Conservation (phyloP, 2,797 vertebrate species). For the Notolepis coatsorum region DNA sequence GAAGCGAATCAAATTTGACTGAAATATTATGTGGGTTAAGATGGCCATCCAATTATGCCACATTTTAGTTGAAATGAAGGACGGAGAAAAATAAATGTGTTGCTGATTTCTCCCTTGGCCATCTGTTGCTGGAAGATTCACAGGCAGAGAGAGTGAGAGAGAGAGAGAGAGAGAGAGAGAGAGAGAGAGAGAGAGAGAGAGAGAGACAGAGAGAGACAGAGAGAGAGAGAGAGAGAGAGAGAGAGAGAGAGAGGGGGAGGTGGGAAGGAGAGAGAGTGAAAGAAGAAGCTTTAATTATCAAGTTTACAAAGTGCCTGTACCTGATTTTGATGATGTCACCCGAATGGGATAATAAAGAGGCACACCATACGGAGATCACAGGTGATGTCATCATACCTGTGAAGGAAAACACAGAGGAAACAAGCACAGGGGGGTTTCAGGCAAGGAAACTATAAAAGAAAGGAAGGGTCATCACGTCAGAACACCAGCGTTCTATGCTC, state of each 20-base stretch:
- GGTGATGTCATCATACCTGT: conserved; percentile 16
- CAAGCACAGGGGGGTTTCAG: not conserved
- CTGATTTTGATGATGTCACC: conserved; percentile 47
- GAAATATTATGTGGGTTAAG: conserved; percentile 72
- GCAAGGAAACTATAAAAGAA: too few relatives aligned
- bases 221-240: not conserved
- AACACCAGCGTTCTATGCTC: too few relatives aligned
- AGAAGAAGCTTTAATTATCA: conserved; percentile 35
- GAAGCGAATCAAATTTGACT: conserved; percentile 61
- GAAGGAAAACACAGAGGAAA: conserved; percentile 11
- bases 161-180: not conserved
- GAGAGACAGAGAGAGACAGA: not conserved
- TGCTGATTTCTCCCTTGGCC: conserved; percentile 77
- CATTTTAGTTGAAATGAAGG: conserved; percentile 75
- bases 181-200: not conserved
- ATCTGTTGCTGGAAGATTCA: conserved; percentile 81
- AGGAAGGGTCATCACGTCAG: too few relatives aligned
- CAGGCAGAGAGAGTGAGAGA: conserved; percentile 44
- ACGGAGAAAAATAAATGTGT: conserved; percentile 81
- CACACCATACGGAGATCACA: too few relatives aligned
- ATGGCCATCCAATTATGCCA: conserved; percentile 73
- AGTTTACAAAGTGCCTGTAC: conserved; percentile 49
- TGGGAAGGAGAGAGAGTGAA: too few relatives aligned
- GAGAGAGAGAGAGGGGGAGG: not conserved
- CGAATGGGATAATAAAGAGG: conserved; percentile 6